Evolutionary conservation across 2,888 invertebrate genomes (phyloP).

Genomic region (Hyppa rectilinea): DNA sequence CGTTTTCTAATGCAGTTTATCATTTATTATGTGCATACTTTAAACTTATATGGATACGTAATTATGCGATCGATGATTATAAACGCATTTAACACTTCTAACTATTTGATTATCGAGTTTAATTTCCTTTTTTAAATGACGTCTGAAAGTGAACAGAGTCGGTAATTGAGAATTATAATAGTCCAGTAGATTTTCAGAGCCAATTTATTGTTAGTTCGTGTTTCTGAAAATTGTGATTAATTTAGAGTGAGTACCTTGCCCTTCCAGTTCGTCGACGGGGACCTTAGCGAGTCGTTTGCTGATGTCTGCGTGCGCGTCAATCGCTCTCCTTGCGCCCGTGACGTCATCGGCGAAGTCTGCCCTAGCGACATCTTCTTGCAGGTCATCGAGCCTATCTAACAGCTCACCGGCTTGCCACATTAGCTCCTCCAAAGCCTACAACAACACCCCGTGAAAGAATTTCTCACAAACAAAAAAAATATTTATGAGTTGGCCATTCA

Average conservation of each 20-base stretch:
- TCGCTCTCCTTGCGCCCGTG: slow-evolving; percentile 96
- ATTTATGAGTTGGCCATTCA: background rate
- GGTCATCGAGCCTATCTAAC: slow-evolving; percentile 97
- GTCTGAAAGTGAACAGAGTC: slow-evolving; percentile 66
- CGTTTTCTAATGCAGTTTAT: slow-evolving; percentile 68
- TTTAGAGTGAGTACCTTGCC: slow-evolving; percentile 92
- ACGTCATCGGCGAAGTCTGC: slow-evolving; percentile 99
- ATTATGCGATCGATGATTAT: slow-evolving; percentile 53
- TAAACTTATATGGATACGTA: slow-evolving; percentile 41
- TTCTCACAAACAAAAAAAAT: background rate
- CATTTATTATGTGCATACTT: slow-evolving; percentile 57
- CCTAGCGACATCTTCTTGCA: slow-evolving; percentile 97
- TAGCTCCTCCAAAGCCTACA: slow-evolving; percentile 96
- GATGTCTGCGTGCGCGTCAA: slow-evolving; percentile 98
- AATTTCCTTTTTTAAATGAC: slow-evolving; percentile 41
- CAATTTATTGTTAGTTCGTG: background rate
- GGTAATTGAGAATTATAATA: slow-evolving; percentile 16
- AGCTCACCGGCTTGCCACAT: slow-evolving; percentile 99
- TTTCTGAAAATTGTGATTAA: background rate
- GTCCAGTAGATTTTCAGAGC: background rate
- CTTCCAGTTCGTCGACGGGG: slow-evolving; percentile 98
- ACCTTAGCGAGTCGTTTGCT: slow-evolving; percentile 98
- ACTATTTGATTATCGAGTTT: slow-evolving; percentile 36
- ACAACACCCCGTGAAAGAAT: slow-evolving; percentile 11
- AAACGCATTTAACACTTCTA: slow-evolving; percentile 50